Evolutionary conservation across 2,797 vertebrate species (phyloP), one percentile per base, ranked within the genome.

Genomic region (Poecilia wingei): DNA sequence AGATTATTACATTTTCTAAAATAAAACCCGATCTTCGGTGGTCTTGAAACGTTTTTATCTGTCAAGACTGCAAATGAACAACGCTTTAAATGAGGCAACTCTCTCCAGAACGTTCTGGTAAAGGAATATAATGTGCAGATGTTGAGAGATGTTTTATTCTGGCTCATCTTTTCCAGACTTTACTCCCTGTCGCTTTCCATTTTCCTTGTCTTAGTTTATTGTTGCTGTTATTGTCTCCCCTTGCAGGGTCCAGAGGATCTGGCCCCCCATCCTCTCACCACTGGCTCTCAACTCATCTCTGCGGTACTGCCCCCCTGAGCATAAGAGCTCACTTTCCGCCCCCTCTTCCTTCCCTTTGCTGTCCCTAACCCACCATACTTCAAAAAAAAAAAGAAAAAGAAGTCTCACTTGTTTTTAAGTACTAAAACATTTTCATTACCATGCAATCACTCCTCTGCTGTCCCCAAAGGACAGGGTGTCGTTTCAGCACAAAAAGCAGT

Each of bases 161-260:
- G 77, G 83, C 77, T 90, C 75, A 86, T 79, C 70, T 85, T 10
- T 53, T 80, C 66, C 74, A 78, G 81, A 47, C 76, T 86, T 84
- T 82, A 77, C 74, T 75, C 85, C 76, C 89, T 81, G 88, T 75
- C 88, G 79, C 73, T 86, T 80, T 84, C 83, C 78, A 47, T 80
- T 88, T 88, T 83, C 72, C 83, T 89, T 91, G 92, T 94, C 93
- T 92, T 95, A 96, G 95, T 96, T 95, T 95, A 94, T 96, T 94
- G 95, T 96, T 95, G 93, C 93, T 95, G 92, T 96, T 96, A 86
- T 96, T 96, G 95, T 96, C 94, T 96, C 93, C 95, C 94, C 91
- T 94, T 96, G 95, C 96, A 96, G 96, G 95, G 95, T 96, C 95
- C 96, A 91, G 96, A 96, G 93, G 95, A 96, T 94, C 94, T 95